Conservation (phyloP, 1,140 invertebrate species). For the Homarus americanus region DNA sequence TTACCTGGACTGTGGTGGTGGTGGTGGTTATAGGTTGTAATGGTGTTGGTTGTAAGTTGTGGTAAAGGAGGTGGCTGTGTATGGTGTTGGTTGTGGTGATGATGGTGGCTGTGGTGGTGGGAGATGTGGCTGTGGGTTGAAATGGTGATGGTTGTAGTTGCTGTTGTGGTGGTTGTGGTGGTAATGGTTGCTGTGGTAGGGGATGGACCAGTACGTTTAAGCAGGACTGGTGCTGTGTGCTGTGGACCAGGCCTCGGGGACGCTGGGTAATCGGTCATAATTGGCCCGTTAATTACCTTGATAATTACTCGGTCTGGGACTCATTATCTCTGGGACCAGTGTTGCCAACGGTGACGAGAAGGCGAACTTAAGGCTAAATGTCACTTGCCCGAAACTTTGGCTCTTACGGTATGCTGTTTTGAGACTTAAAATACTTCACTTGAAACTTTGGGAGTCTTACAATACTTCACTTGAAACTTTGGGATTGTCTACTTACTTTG, state of each 20-base stretch:
- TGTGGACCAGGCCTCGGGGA: neutral
- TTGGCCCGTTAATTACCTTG: slow-evolving; percentile 62
- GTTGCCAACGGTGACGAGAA: slow-evolving; percentile 50
- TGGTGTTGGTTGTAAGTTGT: neutral
- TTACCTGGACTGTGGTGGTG: no score
- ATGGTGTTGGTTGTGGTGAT: neutral
- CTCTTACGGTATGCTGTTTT: no score
- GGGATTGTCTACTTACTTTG: no score
- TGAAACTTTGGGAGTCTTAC: no score
- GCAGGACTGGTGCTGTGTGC: neutral
- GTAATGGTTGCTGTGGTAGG: no score
- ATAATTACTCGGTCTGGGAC: slow-evolving; percentile 70
- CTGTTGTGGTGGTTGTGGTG: neutral
- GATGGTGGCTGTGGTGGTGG: neutral
- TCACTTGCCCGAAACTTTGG: no score
- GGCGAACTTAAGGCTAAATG: no score
- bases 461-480: no score
- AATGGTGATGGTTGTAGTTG: no score
- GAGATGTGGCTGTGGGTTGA: no score
- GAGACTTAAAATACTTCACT: no score
- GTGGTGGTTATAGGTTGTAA: no score
- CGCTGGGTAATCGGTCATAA: slow-evolving; percentile 58
- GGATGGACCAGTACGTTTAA: neutral
- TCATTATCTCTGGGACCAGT: slow-evolving; percentile 55
- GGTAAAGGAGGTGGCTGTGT: neutral